Evolutionary conservation across 2,797 vertebrate genomes (phyloP).

Genomic region (Moxostoma hubbsi): DNA sequence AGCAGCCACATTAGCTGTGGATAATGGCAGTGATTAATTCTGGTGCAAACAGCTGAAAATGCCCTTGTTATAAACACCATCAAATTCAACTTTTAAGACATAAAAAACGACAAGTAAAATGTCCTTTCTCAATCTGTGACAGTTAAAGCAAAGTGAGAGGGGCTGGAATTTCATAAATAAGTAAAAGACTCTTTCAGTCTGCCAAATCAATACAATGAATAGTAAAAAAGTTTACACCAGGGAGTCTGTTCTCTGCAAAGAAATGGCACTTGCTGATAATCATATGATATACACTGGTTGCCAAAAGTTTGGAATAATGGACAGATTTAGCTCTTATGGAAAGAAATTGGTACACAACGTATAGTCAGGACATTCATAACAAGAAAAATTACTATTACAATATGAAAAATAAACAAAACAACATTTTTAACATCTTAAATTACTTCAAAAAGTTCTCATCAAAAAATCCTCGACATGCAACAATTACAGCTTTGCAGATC

Average conservation of each 20-base stretch:
- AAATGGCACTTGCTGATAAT: neutral
- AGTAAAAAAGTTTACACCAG: neutral
- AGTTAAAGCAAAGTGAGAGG: slow-evolving; percentile 25
- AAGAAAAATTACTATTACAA: no score
- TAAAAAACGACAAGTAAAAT: slow-evolving; percentile 23
- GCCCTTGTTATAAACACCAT: slow-evolving; percentile 39
- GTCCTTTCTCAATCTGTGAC: slow-evolving; percentile 5
- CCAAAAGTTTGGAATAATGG: no score
- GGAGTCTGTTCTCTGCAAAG: slow-evolving; percentile 12
- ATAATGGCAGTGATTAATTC: slow-evolving; percentile 55
- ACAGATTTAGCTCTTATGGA: no score
- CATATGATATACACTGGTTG: no score
- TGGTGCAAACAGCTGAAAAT: slow-evolving; percentile 45
- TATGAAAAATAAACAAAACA: no score
- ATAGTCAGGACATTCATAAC: no score
- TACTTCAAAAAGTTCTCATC: no score
- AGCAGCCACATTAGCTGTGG: slow-evolving; percentile 32
- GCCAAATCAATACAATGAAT: slow-evolving; percentile 28
- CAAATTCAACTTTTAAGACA: slow-evolving; percentile 34
- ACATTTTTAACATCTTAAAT: no score
- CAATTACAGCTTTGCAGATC: no score
- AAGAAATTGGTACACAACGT: no score
- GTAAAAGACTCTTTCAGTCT: slow-evolving; percentile 31
- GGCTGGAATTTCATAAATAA: slow-evolving; percentile 38
- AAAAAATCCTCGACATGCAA: no score